Percentiles rank a stretch among this genome's conserved stretches.
phyloP scores from a whole-genome alignment of 2,113 vertebrate species.

The Saguinus imperator region DNA sequence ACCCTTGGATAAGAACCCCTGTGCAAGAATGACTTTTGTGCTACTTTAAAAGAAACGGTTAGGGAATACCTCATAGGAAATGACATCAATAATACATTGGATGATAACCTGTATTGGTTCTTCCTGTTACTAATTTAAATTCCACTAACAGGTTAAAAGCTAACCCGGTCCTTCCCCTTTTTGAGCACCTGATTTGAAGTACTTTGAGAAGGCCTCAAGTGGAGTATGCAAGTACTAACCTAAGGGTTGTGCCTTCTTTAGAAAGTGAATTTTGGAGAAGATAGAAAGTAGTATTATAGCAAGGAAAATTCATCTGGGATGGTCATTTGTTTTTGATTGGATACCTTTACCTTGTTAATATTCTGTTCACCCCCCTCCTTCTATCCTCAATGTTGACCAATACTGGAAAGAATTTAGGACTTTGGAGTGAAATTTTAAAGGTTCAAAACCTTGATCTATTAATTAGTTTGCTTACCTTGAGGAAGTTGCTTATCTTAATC shows the following conservation, averaged over 20 bases:
- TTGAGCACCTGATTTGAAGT: not conserved
- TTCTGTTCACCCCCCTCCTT: not conserved
- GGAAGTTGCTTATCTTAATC: not conserved
- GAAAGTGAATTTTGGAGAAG: not conserved
- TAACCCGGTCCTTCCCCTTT: not conserved
- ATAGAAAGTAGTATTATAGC: not conserved
- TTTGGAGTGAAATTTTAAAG: slow-evolving; percentile 2
- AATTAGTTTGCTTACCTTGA: not conserved
- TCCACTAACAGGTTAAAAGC: not conserved
- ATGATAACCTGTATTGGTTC: not conserved
- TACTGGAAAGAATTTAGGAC: not conserved
- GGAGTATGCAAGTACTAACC: not conserved
- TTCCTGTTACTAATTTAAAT: not conserved
- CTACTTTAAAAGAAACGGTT: not conserved
- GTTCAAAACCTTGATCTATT: not conserved
- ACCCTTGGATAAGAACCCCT: not conserved
- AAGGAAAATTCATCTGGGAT: not conserved
- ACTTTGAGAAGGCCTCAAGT: not conserved
- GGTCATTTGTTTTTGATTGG: slow-evolving; percentile 19
- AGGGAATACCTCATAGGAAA: not conserved
- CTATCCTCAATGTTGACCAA: not conserved
- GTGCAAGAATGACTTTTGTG: not conserved
- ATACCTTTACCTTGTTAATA: not conserved
- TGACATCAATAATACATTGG: not conserved
- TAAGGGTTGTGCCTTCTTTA: not conserved